Conservation (phyloP, 2,113 vertebrate genomes). For the Gallinago jamesoni region DNA sequence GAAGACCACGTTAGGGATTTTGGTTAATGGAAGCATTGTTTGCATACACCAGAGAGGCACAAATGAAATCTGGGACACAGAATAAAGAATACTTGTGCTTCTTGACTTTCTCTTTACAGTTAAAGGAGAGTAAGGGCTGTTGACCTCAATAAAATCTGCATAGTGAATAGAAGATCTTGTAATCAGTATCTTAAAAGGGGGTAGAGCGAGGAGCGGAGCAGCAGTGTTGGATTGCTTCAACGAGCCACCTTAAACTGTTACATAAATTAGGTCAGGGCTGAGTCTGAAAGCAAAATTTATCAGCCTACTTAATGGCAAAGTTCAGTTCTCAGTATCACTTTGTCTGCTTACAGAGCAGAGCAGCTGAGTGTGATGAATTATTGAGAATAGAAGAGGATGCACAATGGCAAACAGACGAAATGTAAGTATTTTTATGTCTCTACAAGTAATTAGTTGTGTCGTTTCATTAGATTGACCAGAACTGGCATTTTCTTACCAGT, state of each 20-base stretch:
- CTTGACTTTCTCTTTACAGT: not conserved
- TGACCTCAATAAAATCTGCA: conserved; percentile 44
- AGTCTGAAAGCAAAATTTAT: not conserved
- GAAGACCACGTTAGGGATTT: not conserved
- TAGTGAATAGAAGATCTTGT: not conserved
- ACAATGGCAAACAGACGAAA: conserved; percentile 80
- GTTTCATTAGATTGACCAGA: not conserved
- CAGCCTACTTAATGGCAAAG: not conserved
- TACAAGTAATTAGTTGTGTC: not conserved
- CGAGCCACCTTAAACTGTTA: not conserved
- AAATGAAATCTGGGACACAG: not conserved
- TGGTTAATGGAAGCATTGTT: conserved; percentile 8
- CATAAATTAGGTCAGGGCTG: not conserved
- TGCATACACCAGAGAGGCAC: not conserved
- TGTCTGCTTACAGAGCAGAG: conserved; percentile 77
- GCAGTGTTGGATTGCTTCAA: not conserved
- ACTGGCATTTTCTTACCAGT: not conserved
- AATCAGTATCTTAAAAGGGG: not conserved
- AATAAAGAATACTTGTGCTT: not conserved
- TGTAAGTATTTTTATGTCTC: conserved; percentile 71
- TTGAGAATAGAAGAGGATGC: conserved; percentile 92
- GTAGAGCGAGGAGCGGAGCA: not conserved
- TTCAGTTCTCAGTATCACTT: not conserved
- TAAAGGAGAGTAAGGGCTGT: not conserved
- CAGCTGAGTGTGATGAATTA: conserved; percentile 86